Conservation (phyloP, 2,888 invertebrate species). For the Tillus elongatus region DNA sequence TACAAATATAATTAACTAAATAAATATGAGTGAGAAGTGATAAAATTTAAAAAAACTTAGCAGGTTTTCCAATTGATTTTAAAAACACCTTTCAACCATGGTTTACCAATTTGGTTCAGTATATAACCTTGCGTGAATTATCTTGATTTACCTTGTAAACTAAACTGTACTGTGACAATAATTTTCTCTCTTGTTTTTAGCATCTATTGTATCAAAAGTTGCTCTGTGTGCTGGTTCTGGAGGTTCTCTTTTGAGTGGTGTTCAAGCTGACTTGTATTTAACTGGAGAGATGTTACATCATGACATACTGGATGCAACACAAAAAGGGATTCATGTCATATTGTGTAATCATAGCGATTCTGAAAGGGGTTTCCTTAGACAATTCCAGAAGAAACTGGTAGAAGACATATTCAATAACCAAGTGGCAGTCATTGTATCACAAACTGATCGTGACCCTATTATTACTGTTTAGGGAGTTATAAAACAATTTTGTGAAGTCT, state of each 20-base stretch:
- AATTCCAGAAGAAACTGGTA: constrained; percentile 44
- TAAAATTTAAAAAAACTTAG: too few species aligned
- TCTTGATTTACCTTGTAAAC: too few species aligned
- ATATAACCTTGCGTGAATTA: too few species aligned
- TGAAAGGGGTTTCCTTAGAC: constrained; percentile 74
- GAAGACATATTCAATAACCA: constrained; percentile 34
- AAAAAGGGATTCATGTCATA: constrained; percentile 75
- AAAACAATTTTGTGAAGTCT: too few species aligned
- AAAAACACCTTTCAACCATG: too few species aligned
- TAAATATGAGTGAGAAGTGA: too few species aligned
- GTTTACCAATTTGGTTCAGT: too few species aligned
- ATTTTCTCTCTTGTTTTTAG: too few species aligned
- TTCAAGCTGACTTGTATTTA: constrained; percentile 69
- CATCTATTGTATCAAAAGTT: constrained; percentile 50
- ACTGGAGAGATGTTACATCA: constrained; percentile 96
- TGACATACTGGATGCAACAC: constrained; percentile 78
- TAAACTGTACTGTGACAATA: too few species aligned
- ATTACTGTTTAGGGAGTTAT: constrained; percentile 55
- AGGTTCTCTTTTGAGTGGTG: constrained; percentile 60
- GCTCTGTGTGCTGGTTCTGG: constrained; percentile 92
- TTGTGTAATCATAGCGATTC: constrained; percentile 90
- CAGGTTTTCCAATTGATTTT: too few species aligned
- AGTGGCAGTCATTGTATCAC: constrained; percentile 59
- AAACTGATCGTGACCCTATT: constrained; percentile 69
- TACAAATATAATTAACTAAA: too few species aligned